Conservation (phyloP, 2,113 vertebrate species). For the Xenus cinereus region DNA sequence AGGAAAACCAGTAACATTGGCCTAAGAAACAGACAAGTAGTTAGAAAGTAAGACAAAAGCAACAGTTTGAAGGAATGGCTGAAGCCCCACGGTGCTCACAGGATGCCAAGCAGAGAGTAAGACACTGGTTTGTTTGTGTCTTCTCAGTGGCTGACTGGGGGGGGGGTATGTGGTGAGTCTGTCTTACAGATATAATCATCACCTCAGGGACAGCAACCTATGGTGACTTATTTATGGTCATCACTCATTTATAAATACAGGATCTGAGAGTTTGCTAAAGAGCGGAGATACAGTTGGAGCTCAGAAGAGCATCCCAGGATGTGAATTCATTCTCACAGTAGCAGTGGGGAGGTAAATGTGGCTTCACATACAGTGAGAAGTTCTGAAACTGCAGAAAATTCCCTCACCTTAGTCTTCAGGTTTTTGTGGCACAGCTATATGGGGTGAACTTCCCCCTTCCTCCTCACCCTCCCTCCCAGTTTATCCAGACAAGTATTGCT, state of each 20-base stretch:
- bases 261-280: not conserved
- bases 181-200: not conserved
- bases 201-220: not conserved
- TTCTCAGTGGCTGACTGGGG: not conserved
- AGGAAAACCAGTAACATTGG: not conserved
- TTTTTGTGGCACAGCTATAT: not conserved
- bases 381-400: not conserved
- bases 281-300: not conserved
- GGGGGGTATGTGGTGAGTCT: not conserved
- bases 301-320: not conserved
- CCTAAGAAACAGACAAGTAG: not conserved
- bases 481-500: not conserved
- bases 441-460: not conserved
- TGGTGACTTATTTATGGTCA: rapidly evolving
- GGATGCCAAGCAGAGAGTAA: not conserved
- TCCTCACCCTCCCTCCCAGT: not conserved
- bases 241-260: not conserved
- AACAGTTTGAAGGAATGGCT: not conserved
- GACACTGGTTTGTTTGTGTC: not conserved
- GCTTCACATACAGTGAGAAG: not conserved
- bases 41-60: not conserved
- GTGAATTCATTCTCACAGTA: not conserved
- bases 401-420: not conserved
- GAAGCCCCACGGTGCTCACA: not conserved
- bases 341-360: not conserved